These are phyloP conservation scores for Phengaris arion DNA, from an alignment of 2,888 invertebrate genomes.

Conservation along the genomic window DNA sequence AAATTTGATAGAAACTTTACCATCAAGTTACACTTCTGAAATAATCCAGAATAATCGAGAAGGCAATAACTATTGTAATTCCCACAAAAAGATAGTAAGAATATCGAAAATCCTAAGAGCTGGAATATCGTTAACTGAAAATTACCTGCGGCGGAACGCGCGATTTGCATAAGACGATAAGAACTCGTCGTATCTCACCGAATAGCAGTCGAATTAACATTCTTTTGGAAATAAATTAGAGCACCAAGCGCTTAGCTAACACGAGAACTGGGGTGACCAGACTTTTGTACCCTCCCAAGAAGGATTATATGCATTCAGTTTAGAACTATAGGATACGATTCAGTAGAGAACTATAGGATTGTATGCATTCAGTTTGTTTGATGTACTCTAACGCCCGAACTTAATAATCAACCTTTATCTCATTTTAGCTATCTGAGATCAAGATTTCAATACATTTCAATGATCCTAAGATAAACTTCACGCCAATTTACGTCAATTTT, in stretches of 20 bases:
- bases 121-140: slow-evolving; percentile 36
- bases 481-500: too few species aligned
- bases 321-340: too few species aligned
- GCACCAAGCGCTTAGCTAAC: slow-evolving; percentile 44
- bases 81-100: background rate
- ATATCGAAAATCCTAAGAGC: slow-evolving; percentile 15
- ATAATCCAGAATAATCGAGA: background rate
- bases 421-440: too few species aligned
- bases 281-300: background rate
- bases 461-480: too few species aligned
- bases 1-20: background rate
- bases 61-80: slow-evolving; percentile 6
- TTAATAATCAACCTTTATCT: too few species aligned
- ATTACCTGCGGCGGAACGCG: slow-evolving; percentile 37
- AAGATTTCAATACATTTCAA: too few species aligned
- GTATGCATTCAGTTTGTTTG: too few species aligned
- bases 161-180: slow-evolving; percentile 44
- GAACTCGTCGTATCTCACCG: slow-evolving; percentile 45
- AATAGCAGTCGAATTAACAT: slow-evolving; percentile 52
- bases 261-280: slow-evolving; percentile 42
- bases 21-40: background rate
- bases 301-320: too few species aligned
- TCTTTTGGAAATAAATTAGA: slow-evolving; percentile 57
- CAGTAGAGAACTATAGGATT: too few species aligned
- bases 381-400: too few species aligned